Conservation (phyloP, 2,797 vertebrate species). For the Sebastiscus tertius region DNA sequence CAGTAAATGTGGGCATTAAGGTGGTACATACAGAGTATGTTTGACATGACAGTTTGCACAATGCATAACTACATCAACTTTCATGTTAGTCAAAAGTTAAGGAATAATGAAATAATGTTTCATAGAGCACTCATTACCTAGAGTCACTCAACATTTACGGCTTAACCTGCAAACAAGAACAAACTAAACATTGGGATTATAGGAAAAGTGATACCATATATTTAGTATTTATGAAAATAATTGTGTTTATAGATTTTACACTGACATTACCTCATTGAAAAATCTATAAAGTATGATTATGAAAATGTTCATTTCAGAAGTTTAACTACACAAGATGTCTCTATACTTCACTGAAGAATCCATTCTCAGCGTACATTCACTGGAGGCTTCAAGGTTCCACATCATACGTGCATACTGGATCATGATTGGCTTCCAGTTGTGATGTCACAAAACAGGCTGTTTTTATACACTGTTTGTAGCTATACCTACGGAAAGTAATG, state of each 20-base stretch:
- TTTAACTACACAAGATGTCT: neutral
- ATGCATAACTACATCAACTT: neutral
- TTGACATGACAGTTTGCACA: neutral
- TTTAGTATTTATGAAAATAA: neutral
- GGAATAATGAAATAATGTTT: neutral
- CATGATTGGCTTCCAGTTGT: neutral
- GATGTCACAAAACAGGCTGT: neutral
- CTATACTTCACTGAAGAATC: neutral
- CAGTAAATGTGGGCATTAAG: neutral
- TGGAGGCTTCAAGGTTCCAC: neutral
- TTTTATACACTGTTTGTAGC: no score
- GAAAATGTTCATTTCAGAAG: neutral
- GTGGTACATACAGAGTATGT: neutral
- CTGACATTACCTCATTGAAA: neutral
- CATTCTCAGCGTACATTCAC: neutral
- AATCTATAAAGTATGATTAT: neutral
- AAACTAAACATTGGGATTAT: neutral
- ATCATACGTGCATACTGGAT: neutral
- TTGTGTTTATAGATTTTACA: neutral
- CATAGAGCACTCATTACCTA: neutral
- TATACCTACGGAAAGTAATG: no score
- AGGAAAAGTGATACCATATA: neutral
- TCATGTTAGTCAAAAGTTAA: neutral
- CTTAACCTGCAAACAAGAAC: neutral
- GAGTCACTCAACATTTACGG: neutral